Evolutionary conservation across 2,113 vertebrate species (phyloP), one percentile per base, ranked within the genome.

Genomic region (Zapornia atra): DNA sequence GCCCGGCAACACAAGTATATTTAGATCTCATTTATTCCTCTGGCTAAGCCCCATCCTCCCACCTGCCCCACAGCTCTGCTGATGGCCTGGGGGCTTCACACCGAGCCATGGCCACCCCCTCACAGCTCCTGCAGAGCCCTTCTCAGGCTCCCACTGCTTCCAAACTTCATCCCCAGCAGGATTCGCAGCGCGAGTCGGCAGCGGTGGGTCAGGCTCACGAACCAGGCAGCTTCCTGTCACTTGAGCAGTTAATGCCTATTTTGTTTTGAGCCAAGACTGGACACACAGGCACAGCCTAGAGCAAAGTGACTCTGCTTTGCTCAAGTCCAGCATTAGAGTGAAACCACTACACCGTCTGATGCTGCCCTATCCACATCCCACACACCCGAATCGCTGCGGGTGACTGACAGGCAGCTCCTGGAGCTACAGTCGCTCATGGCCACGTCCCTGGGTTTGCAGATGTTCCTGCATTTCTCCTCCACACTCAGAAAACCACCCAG

Each of bases 61-160:
- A 33, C 63, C 3, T 2, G 21, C 34, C 29, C 2, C 51, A 2
- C 66, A 3, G 57, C 75, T 61, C 86, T 0, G 0, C 28, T 3
- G 5, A 48, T 5, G 1, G 3, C 68, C 8, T 4, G 0, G 6
- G 61, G 51, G 16, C 54, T 42, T 25, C 80, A 2, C 34, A 13
- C 61, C 3, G 0, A 24, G 13, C 82, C 50, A 38, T 31, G 4
- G 0, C 48, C 34, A 3, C 25, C 71, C 22, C 29, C 76, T 60
- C 82, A 10, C 34, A 10, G 77, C 65, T 69, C 54, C 92, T 26
- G 9, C 70, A 6, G 26, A 40, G 61, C 31, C 22, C 3, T 24
- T 16, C 10, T 6, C 72, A 33, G 34, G 7, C 8, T 48, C 50
- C 42, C 42, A 36, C 19, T 26, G 2, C n/a, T 13, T 42, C 73